A percentile compares a stretch with the other conserved stretches of the same genome.
These are phyloP conservation scores for Crotalus tigris DNA, from an alignment of 2,113 vertebrate genomes.

Conservation along the genomic window DNA sequence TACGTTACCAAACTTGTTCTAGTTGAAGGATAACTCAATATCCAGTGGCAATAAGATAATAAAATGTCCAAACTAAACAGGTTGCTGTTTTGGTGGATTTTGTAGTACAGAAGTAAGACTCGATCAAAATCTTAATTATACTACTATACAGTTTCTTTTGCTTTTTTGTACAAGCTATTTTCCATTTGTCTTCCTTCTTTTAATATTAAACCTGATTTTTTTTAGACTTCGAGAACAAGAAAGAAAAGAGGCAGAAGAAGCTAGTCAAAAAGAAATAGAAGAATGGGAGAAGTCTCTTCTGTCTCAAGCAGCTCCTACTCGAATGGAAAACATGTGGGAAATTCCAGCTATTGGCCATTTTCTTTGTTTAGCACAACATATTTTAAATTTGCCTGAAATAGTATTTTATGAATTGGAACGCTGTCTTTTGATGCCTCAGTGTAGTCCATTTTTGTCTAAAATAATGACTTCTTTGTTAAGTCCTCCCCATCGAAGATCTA, in stretches of 20 bases:
- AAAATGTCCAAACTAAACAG: background rate
- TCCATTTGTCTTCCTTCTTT: background rate
- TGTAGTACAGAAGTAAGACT: background rate
- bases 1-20: background rate
- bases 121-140: conserved; percentile 9
- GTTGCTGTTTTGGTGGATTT: background rate
- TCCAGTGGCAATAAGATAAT: background rate
- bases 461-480: conserved; percentile 95
- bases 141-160: background rate
- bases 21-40: background rate
- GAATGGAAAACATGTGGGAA: conserved; percentile 91
- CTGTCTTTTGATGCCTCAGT: conserved; percentile 95
- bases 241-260: conserved; percentile 93
- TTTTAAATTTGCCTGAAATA: conserved; percentile 94
- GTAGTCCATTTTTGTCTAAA: conserved; percentile 89
- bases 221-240: conserved; percentile 91
- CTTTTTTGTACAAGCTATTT: conserved; percentile 14
- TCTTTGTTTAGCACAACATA: conserved; percentile 93
- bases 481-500: conserved; percentile 82
- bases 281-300: conserved; percentile 91
- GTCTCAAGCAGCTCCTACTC: conserved; percentile 81
- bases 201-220: conserved; percentile 40
- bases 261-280: conserved; percentile 91
- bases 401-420: conserved; percentile 96
- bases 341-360: conserved; percentile 97